Conservation (phyloP, 2,797 vertebrate genomes). For the Morus bassanus region DNA sequence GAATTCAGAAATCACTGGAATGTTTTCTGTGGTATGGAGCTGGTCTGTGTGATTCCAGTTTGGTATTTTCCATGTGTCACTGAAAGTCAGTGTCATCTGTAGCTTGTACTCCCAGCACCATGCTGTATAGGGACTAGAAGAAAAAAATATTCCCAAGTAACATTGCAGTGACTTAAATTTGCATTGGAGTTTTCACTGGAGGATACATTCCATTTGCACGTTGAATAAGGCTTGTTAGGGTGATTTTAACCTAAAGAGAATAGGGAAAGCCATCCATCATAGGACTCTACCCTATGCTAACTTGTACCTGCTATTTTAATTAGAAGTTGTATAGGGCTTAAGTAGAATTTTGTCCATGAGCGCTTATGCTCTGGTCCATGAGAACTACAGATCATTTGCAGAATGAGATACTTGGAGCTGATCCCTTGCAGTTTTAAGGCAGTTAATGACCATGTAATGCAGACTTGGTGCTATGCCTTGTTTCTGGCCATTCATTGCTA, state of each 20-base stretch:
- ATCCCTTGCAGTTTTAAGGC: neutral
- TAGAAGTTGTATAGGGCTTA: neutral
- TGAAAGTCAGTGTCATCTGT: neutral
- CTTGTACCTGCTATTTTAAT: conserved; percentile 1
- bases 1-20: neutral
- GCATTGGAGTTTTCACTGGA: neutral
- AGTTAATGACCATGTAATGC: neutral
- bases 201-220: neutral
- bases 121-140: neutral
- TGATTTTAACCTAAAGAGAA: neutral
- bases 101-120: neutral
- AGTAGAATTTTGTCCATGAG: neutral
- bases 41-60: neutral
- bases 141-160: neutral
- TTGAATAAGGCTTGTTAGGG: neutral
- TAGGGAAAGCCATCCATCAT: neutral
- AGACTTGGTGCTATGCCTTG: neutral
- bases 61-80: neutral
- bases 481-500: neutral
- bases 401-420: neutral
- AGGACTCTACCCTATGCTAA: neutral
- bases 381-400: neutral
- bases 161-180: neutral
- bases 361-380: neutral
- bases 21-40: neutral